phyloP scores from a whole-genome alignment of 2,888 invertebrate genomes.

The Cataglyphis altisquamis region DNA sequence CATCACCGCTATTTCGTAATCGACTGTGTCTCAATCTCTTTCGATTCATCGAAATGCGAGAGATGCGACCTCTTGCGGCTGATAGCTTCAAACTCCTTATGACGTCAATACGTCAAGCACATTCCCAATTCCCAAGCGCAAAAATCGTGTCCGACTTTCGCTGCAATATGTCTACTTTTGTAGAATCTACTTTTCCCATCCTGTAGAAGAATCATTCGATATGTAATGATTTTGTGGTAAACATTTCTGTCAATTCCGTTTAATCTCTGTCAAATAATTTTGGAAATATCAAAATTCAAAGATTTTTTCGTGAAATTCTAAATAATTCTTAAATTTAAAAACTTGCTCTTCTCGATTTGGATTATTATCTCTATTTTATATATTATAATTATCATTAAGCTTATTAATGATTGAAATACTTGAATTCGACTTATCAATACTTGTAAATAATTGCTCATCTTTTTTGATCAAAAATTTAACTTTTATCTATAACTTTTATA shows the following conservation, averaged over 20 bases:
- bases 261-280: background rate
- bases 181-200: constrained; percentile 8
- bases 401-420: background rate
- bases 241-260: background rate
- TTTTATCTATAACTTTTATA: background rate
- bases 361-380: background rate
- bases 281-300: background rate
- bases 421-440: background rate
- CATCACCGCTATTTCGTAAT: background rate
- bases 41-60: constrained; percentile 7
- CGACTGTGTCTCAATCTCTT: background rate
- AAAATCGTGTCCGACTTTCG: constrained; percentile 40
- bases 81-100: background rate
- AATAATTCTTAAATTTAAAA: background rate
- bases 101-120: constrained; percentile 35
- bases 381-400: background rate
- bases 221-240: constrained; percentile 25
- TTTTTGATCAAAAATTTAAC: background rate
- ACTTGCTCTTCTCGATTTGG: background rate
- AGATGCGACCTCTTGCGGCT: background rate
- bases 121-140: background rate
- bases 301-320: background rate
- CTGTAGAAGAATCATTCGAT: background rate
- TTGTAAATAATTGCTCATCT: background rate
- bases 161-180: constrained; percentile 39